These are phyloP conservation scores for Manis pentadactyla DNA, from an alignment of 2,797 vertebrate genomes.

Conservation along the genomic window DNA sequence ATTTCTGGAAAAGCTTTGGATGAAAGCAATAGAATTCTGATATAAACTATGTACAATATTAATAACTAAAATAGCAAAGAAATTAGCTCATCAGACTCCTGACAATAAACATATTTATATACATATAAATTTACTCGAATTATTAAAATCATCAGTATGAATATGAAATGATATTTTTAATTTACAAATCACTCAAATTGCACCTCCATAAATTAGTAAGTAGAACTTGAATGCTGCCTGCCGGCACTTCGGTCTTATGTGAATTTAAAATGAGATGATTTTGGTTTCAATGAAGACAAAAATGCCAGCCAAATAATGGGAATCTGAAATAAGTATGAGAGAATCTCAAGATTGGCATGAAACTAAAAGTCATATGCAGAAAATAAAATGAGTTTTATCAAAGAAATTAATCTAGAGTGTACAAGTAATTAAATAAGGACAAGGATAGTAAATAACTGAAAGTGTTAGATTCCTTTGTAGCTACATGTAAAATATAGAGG, in stretches of 20 bases:
- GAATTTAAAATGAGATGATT: constrained; percentile 74
- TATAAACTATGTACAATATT: constrained; percentile 19
- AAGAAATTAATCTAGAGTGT: constrained; percentile 36
- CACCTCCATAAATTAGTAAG: constrained; percentile 71
- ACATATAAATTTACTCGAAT: constrained; percentile 35
- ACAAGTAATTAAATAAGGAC: neutral
- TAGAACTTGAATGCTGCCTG: constrained; percentile 66
- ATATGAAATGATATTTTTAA: constrained; percentile 72
- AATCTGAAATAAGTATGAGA: constrained; percentile 66
- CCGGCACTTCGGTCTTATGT: constrained; percentile 55
- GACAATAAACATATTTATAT: constrained; percentile 40
- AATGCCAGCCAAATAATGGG: constrained; percentile 73
- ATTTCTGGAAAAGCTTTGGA: constrained; percentile 4
- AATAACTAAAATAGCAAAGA: constrained; percentile 29
- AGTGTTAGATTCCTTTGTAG: neutral
- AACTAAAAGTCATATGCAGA: constrained; percentile 61
- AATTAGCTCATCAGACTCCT: constrained; percentile 29
- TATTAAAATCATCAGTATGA: constrained; percentile 62
- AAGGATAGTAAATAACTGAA: neutral
- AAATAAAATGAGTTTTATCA: constrained; percentile 32
- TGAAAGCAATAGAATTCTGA: constrained; percentile 49
- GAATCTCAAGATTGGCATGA: constrained; percentile 60
- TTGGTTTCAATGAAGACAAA: constrained; percentile 65
- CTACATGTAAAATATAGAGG: neutral
- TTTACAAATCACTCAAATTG: constrained; percentile 74